Evolutionary conservation across 2,888 invertebrate genomes (phyloP).

Genomic region (Conomelus anceps): DNA sequence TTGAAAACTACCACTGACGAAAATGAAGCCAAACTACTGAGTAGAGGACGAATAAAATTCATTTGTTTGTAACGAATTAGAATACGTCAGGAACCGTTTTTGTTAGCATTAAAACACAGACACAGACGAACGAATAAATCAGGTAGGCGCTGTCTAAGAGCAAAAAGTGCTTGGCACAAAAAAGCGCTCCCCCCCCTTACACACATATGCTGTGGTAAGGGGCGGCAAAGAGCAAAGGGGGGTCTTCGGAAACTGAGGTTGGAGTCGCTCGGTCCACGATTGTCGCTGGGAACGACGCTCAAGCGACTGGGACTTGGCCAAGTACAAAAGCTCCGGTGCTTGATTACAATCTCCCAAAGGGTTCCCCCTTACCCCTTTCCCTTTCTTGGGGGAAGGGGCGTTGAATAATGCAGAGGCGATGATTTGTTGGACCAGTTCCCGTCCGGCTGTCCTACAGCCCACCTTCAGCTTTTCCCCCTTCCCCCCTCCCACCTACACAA

Average conservation of each 20-base stretch:
- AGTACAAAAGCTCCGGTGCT: neutral
- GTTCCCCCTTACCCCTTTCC: too few relatives aligned
- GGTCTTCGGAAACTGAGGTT: neutral
- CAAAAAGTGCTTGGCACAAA: neutral
- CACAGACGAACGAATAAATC: neutral
- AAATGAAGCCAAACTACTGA: neutral
- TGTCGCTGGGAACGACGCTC: neutral
- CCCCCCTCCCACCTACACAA: neutral
- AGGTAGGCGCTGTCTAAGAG: neutral
- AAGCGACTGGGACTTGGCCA: neutral
- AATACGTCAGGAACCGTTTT: neutral
- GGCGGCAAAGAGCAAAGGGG: neutral
- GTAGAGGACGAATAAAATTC: neutral
- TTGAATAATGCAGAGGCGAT: neutral
- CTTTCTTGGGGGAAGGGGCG: neutral
- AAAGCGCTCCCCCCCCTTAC: neutral
- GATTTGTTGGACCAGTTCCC: neutral
- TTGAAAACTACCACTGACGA: neutral
- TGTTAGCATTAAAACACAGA: neutral
- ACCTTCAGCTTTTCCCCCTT: neutral
- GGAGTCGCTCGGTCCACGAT: neutral
- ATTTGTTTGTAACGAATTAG: neutral
- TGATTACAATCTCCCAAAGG: neutral
- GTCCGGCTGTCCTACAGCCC: neutral
- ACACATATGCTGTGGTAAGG: neutral